Evolutionary conservation across 30 jellyfish, hydroid and myxozoan species (phyloP).

Genomic region (Turritopsis rubra): DNA sequence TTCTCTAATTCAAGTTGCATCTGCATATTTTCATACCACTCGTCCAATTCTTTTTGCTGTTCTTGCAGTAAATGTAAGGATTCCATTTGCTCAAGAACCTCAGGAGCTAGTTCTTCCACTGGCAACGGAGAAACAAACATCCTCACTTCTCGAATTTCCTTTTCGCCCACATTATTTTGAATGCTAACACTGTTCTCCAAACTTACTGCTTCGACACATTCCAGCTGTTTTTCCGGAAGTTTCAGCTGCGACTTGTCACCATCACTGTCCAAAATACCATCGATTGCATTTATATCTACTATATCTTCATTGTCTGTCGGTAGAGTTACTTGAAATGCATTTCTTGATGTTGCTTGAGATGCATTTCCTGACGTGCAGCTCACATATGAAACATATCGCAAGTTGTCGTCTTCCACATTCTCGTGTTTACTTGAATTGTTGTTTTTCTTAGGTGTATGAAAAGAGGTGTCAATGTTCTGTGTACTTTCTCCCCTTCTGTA

Average conservation of each 20-base stretch:
- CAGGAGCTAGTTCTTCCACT: conserved; percentile 12
- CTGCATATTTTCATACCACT: conserved; percentile 22
- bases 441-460: neutral
- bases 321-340: neutral
- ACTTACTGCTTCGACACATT: neutral
- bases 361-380: too few species aligned
- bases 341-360: too few species aligned
- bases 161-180: too few species aligned
- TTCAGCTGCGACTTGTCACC: neutral
- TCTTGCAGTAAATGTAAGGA: conserved; percentile 19
- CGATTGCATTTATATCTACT: neutral
- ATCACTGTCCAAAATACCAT: neutral
- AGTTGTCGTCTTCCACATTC: neutral
- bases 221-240: neutral
- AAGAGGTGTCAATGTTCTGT: neutral
- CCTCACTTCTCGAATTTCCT: neutral
- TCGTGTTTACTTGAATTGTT: neutral
- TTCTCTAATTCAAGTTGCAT: conserved; percentile 21
- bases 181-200: neutral
- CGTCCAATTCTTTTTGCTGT: conserved; percentile 27
- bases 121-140: neutral
- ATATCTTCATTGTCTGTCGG: neutral
- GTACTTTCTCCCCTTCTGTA: neutral
- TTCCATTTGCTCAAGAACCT: conserved; percentile 28
- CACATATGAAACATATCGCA: neutral